These are phyloP conservation scores for Sciurus vulgaris DNA, from an alignment of 2,797 vertebrate species.

Conservation along the genomic window DNA sequence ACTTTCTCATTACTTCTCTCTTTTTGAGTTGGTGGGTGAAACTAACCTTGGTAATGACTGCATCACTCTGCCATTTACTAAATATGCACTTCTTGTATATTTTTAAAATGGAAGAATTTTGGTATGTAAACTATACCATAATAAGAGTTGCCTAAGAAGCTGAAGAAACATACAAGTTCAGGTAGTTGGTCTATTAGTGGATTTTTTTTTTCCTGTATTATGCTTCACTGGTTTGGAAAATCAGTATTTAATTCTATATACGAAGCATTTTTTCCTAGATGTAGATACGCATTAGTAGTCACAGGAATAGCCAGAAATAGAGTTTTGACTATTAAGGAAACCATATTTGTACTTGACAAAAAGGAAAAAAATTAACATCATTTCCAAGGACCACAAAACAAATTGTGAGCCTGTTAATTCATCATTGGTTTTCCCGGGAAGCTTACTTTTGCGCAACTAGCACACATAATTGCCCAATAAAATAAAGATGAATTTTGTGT, in stretches of 20 bases:
- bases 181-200: neutral
- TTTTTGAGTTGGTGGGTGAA: neutral
- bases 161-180: neutral
- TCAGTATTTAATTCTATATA: slow-evolving; percentile 9
- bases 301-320: neutral
- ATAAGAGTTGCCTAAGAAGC: slow-evolving; percentile 22
- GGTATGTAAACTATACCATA: neutral
- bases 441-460: slow-evolving; percentile 28
- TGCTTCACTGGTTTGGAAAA: slow-evolving; percentile 28
- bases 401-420: neutral
- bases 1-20: neutral
- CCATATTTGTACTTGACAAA: slow-evolving; percentile 49
- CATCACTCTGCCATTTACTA: neutral
- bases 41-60: neutral
- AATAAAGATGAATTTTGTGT: slow-evolving; percentile 18
- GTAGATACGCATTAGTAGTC: neutral
- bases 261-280: neutral
- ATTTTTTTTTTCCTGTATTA: neutral
- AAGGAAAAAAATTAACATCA: slow-evolving; percentile 57
- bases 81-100: neutral
- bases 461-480: slow-evolving; percentile 53
- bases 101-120: neutral
- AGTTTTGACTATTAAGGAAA: neutral
- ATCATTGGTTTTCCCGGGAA: neutral
- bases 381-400: neutral